Conservation (phyloP, 2,888 invertebrate species). For the Cantharis rufa region DNA sequence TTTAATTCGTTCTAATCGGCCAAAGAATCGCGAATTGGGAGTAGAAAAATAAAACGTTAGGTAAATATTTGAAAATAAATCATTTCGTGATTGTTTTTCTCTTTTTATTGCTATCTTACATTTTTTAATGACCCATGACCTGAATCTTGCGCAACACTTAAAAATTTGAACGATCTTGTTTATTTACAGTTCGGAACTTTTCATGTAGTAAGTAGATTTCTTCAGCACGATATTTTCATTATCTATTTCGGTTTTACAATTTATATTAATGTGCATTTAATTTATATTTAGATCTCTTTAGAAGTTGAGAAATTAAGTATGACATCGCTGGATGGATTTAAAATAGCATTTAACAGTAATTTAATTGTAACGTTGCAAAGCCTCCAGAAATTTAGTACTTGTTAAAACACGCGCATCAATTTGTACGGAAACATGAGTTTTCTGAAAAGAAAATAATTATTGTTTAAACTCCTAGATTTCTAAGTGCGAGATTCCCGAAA, state of each 20-base stretch:
- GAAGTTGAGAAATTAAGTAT: constrained; percentile 19
- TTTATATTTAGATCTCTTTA: constrained; percentile 36
- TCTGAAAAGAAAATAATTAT: background rate
- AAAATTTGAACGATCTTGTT: background rate
- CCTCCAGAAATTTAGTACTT: background rate
- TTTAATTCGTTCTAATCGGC: background rate
- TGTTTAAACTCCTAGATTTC: too few relatives aligned
- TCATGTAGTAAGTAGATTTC: background rate
- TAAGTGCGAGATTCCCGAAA: too few relatives aligned
- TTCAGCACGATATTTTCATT: background rate
- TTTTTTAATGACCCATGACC: background rate
- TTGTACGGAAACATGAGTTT: background rate
- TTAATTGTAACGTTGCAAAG: constrained; percentile 3
- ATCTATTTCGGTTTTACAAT: background rate
- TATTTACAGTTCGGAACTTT: background rate
- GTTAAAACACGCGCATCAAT: background rate
- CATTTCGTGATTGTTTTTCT: background rate
- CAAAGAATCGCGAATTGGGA: background rate
- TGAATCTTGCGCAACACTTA: background rate
- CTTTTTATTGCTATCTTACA: background rate
- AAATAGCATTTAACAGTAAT: constrained; percentile 11
- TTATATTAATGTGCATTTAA: background rate
- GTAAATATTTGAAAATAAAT: background rate
- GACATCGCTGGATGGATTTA: constrained; percentile 8
- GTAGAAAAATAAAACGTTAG: too few relatives aligned